Evolutionary conservation across 2,888 invertebrate species (phyloP).

Genomic region (Ochropleura leucogaster): DNA sequence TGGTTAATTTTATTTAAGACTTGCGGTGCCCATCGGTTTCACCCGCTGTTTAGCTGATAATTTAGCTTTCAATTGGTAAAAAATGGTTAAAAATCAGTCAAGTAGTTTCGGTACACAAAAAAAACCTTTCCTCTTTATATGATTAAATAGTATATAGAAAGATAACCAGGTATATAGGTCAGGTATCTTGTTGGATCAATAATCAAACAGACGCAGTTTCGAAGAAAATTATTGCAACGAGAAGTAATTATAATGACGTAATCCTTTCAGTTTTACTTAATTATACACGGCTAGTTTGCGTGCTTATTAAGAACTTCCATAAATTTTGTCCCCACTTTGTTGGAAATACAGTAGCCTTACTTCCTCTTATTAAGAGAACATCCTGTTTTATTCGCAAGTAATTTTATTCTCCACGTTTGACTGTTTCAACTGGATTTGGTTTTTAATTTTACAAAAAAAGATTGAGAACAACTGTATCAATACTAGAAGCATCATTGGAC

Average conservation of each 20-base stretch:
- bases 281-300: neutral
- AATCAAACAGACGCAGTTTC: neutral
- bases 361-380: neutral
- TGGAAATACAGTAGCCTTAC: no score
- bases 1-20: slow-evolving; percentile 12
- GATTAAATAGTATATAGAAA: no score
- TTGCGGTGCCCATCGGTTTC: no score
- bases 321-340: neutral
- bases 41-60: no score
- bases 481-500: slow-evolving; percentile 55
- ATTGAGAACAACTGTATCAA: slow-evolving; percentile 53
- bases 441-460: neutral
- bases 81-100: no score
- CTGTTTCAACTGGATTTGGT: neutral
- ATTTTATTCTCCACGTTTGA: neutral
- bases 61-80: no score
- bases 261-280: neutral
- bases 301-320: neutral
- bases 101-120: no score
- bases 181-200: neutral
- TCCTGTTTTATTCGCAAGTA: neutral
- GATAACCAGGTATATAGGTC: neutral
- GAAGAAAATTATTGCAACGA: neutral
- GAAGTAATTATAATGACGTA: neutral
- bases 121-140: no score